Conservation (phyloP, 2,797 vertebrate species). For the Falco biarmicus region DNA sequence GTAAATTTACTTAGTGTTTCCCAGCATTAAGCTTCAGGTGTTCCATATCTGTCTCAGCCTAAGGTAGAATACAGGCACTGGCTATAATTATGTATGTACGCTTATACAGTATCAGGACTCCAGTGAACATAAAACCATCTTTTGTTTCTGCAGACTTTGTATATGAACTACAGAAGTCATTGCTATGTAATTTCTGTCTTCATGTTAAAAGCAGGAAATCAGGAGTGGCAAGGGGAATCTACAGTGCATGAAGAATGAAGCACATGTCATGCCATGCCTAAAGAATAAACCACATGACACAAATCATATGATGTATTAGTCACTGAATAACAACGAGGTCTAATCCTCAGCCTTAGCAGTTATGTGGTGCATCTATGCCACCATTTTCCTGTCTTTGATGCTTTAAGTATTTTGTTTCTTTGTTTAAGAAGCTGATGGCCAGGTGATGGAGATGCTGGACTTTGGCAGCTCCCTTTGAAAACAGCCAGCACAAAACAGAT, state of each 20-base stretch:
- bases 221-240: background rate
- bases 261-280: background rate
- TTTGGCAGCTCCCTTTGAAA: background rate
- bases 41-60: background rate
- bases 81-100: background rate
- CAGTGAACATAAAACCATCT: background rate
- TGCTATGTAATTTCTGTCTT: background rate
- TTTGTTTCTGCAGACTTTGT: background rate
- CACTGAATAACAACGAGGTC: background rate
- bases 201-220: background rate
- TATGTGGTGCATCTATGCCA: background rate
- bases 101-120: background rate
- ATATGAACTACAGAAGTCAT: background rate
- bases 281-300: conserved; percentile 13
- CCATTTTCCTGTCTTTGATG: background rate
- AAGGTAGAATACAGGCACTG: background rate
- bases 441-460: background rate
- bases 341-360: background rate
- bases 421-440: background rate
- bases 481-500: background rate
- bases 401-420: background rate
- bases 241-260: background rate
- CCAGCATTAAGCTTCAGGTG: background rate
- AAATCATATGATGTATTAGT: background rate
- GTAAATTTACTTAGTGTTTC: background rate